Evolutionary conservation across 2,888 invertebrate genomes (phyloP).

Genomic region (Oxyscelio sp.): DNA sequence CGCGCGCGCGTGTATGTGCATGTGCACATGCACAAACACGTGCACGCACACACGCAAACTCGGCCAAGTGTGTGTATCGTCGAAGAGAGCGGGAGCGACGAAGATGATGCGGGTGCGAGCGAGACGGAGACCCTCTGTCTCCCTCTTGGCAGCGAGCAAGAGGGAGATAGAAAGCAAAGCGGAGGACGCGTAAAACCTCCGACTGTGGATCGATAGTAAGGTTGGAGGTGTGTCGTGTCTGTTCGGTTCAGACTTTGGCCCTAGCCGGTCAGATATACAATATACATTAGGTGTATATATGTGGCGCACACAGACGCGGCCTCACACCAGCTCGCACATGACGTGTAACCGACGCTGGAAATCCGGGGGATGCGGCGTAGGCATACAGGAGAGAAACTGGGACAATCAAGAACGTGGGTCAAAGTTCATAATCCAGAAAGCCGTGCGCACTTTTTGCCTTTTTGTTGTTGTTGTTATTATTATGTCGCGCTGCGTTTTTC

Average conservation of each 20-base stretch:
- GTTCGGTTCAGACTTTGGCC: constrained; percentile 78
- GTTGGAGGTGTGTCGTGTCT: constrained; percentile 87
- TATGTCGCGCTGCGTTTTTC: background rate
- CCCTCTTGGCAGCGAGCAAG: too few relatives aligned
- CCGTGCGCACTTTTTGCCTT: constrained; percentile 27
- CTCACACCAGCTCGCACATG: constrained; percentile 29
- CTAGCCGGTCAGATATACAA: constrained; percentile 73
- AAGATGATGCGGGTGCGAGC: constrained; percentile 49
- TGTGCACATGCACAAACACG: background rate
- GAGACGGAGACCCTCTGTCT: constrained; percentile 43
- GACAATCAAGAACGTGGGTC: constrained; percentile 73
- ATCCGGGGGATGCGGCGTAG: constrained; percentile 69
- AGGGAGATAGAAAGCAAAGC: constrained; percentile 77
- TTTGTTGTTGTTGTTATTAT: background rate
- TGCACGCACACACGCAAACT: background rate
- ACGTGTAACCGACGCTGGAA: constrained; percentile 55
- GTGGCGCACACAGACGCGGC: constrained; percentile 23
- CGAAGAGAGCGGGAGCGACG: constrained; percentile 58
- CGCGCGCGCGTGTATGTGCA: background rate
- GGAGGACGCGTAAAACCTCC: constrained; percentile 86
- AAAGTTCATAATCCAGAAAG: constrained; percentile 68
- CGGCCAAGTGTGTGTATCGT: constrained; percentile 19
- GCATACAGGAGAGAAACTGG: constrained; percentile 65
- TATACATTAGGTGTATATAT: constrained; percentile 56
- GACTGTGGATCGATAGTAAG: constrained; percentile 87